These are phyloP conservation scores for Campylorhamphus procurvoides DNA, from an alignment of 2,113 vertebrate genomes.

Conservation along the genomic window DNA sequence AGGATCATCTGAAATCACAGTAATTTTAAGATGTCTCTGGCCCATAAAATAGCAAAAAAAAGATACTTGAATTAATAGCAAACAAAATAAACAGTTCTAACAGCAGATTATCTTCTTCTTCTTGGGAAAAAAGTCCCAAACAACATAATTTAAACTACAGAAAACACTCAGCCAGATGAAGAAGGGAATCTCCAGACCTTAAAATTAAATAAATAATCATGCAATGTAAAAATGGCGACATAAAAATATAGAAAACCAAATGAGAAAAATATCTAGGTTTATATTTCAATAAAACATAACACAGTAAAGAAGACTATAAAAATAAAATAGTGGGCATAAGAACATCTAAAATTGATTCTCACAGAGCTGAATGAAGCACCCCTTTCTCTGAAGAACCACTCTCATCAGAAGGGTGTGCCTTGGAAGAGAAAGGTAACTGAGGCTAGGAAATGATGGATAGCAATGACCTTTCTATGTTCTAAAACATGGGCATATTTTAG, in stretches of 20 bases:
- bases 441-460: conserved; percentile 61
- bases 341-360: background rate
- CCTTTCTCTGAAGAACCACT: conserved; percentile 10
- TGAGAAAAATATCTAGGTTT: background rate
- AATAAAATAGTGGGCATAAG: background rate
- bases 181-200: background rate
- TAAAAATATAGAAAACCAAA: background rate
- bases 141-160: background rate
- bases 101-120: background rate
- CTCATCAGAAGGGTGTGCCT: background rate
- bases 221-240: background rate
- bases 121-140: background rate
- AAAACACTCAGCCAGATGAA: background rate
- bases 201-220: background rate
- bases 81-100: background rate
- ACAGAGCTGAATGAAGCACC: background rate
- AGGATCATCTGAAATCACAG: background rate
- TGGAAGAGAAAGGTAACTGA: conserved; percentile 44
- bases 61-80: background rate
- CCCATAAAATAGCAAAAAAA: background rate
- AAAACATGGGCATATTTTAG: conserved; percentile 65
- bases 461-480: conserved; percentile 64
- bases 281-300: background rate
- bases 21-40: background rate
- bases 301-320: background rate